These are phyloP conservation scores for Perca fluviatilis DNA, from an alignment of 2,113 vertebrate genomes.

Conservation along the genomic window DNA sequence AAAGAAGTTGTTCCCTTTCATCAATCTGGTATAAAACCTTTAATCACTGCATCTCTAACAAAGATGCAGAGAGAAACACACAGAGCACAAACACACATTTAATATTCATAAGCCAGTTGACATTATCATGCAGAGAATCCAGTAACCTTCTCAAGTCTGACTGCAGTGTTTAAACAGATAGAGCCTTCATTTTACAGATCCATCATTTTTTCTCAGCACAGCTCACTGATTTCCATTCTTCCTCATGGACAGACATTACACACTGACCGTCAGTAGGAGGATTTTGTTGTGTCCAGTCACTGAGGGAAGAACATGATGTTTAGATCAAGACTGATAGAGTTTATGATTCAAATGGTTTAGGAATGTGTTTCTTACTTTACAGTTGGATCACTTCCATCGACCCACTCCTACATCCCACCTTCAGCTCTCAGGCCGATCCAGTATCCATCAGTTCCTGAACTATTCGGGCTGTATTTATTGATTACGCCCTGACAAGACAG, in stretches of 20 bases:
- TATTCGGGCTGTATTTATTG: rapidly evolving
- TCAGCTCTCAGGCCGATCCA: constrained; percentile 57
- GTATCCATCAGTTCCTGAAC: not conserved
- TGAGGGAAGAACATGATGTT: constrained; percentile 4
- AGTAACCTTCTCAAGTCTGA: too few relatives aligned
- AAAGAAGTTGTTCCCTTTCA: too few relatives aligned
- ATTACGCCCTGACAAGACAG: not conserved
- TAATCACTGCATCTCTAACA: too few relatives aligned
- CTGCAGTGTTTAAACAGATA: constrained; percentile 23
- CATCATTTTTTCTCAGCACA: rapidly evolving
- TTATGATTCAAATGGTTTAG: not conserved
- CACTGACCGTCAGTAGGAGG: not conserved
- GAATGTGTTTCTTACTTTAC: not conserved
- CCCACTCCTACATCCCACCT: constrained; percentile 37
- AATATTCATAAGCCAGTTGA: too few relatives aligned
- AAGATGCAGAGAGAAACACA: too few relatives aligned
- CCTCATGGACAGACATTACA: rapidly evolving
- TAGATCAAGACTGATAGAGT: not conserved
- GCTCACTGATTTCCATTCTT: not conserved
- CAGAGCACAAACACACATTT: too few relatives aligned
- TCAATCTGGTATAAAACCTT: too few relatives aligned
- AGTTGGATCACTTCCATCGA: constrained; percentile 21
- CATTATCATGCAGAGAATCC: too few relatives aligned
- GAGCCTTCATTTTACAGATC: constrained; percentile 38
- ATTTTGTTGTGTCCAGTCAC: not conserved